Evolutionary conservation across 2,888 invertebrate genomes (phyloP).

Genomic region (Harpalus rufipes): DNA sequence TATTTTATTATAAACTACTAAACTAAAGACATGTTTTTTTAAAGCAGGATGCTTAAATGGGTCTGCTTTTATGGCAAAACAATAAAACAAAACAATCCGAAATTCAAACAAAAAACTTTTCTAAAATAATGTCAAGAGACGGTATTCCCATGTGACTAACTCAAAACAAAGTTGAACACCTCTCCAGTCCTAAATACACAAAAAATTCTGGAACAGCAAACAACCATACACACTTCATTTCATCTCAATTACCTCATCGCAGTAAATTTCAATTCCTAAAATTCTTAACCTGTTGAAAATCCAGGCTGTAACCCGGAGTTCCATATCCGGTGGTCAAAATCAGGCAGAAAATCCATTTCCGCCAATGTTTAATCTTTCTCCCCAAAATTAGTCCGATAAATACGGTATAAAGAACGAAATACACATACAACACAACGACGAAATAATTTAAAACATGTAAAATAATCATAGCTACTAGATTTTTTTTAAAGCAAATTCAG

Average conservation of each 20-base stretch:
- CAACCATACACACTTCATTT: not conserved
- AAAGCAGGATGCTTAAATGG: too few relatives aligned
- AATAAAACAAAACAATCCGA: not conserved
- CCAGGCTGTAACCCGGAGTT: not conserved
- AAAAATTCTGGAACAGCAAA: not conserved
- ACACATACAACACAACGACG: not conserved
- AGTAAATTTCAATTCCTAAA: conserved; percentile 12
- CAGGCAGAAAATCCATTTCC: conserved; percentile 11
- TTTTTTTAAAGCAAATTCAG: too few relatives aligned
- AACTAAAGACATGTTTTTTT: too few relatives aligned
- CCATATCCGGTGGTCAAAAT: conserved; percentile 8
- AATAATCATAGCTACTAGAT: too few relatives aligned
- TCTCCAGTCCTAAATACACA: not conserved
- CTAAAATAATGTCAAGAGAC: not conserved
- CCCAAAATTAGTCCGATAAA: not conserved
- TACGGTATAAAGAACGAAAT: not conserved
- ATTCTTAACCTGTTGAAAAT: not conserved
- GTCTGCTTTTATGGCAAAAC: too few relatives aligned
- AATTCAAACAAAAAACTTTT: not conserved
- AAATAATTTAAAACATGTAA: not conserved
- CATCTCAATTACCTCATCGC: not conserved
- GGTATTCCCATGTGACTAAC: not conserved
- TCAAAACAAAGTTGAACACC: conserved; percentile 1
- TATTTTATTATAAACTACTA: too few relatives aligned
- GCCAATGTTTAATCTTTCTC: not conserved